A percentile compares a stretch with the other conserved stretches of the same genome.
These are phyloP conservation scores for Drosophila ogumai DNA, from an alignment of 1,140 invertebrate species.

Conservation along the genomic window DNA sequence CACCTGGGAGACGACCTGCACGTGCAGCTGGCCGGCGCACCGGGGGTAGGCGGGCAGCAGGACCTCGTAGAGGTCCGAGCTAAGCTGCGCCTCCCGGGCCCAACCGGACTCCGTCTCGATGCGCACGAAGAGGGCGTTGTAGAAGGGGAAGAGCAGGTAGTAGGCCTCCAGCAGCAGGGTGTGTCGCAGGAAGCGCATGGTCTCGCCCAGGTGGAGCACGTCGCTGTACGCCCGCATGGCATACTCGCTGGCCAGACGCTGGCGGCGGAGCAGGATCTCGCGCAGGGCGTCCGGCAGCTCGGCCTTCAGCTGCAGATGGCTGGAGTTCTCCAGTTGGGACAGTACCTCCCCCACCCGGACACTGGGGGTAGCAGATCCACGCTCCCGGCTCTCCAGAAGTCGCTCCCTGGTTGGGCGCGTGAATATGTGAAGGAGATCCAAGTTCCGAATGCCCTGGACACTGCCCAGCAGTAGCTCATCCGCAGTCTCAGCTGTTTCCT, in stretches of 20 bases:
- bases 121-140: conserved; percentile 62
- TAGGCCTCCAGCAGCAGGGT: conserved; percentile 71
- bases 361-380: background rate
- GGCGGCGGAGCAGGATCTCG: conserved; percentile 51
- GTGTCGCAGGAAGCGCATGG: conserved; percentile 68
- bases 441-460: background rate
- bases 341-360: conserved; percentile 15
- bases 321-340: conserved; percentile 11
- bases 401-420: conserved; percentile 2
- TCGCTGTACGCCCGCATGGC: conserved; percentile 67
- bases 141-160: conserved; percentile 67
- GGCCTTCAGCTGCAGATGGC: conserved; percentile 22
- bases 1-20: conserved; percentile 51
- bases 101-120: conserved; percentile 68
- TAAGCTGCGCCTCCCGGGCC: conserved; percentile 58
- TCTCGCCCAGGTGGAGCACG: conserved; percentile 53
- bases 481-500: background rate
- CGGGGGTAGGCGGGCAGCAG: conserved; percentile 41
- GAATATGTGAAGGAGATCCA: background rate
- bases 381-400: background rate
- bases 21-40: conserved; percentile 36
- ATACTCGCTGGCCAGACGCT: conserved; percentile 58
- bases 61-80: conserved; percentile 54
- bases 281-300: conserved; percentile 33
- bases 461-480: background rate